Base-by-base conservation (phyloP, 2,113 vertebrate species). In the Serilophus lunatus region DNA sequence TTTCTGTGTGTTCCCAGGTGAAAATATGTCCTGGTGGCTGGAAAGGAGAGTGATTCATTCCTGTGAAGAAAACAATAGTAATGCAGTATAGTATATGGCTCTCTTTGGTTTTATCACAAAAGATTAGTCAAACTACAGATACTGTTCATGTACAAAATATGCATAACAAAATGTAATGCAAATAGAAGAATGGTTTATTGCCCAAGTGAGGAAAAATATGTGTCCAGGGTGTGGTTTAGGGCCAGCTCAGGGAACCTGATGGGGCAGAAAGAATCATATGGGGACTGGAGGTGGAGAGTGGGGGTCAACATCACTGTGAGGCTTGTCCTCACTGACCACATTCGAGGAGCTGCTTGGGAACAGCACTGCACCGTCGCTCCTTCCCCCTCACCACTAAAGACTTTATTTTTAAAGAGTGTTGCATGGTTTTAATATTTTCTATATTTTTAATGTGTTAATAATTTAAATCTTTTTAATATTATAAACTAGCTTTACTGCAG, bases 361-460 rank as follows among this genome's bases (percentile, higher is more conserved):
- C 8, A 28, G 49, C 0, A 1, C 36, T 35, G 25, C 6, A 12
- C 11, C 13, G 1, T 51, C 42, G 18, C 40, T 70, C 14, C 56
- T 75, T 38, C 44, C 23, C 26, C 24, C 18, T 61, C 4, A 2
- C 7, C 8, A 70, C 33, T 12, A 25, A 25, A 80, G 54, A 29
- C 4, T 72, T 77, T 7, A 28, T 50, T 61, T 71, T 23, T 56
- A 22, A 57, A 45, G 4, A 33, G 22, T 17, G 9, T 9, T 35
- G 36, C 3, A 20, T 28, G 18, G 5, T 80, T 74, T 45, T 19
- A 60, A 28, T 90, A 38, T 25, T 53, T 74, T 13, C 60, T 38
- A 7, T 61, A 28, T 38, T 63, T 63, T 40, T 40, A 45, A 10
- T 36, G 33, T 50, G 65, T 60, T 38, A 31, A 14, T 40, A 20